phyloP scores from a whole-genome alignment of 2,888 invertebrate species.

The Ormyrus nitidulus region DNA sequence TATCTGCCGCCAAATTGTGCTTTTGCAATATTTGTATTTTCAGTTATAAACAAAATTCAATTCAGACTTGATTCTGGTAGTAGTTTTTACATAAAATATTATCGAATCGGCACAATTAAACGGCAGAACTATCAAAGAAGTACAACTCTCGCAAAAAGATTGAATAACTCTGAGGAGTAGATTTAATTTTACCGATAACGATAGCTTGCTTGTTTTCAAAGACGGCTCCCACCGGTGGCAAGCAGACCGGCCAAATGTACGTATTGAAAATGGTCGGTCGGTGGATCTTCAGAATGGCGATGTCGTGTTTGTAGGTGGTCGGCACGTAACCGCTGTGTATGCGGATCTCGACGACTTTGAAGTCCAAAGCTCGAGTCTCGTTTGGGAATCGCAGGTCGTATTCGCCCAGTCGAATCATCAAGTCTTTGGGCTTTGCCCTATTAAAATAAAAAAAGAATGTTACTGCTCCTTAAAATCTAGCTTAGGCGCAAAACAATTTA shows the following conservation, averaged over 20 bases:
- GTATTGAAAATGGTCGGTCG: constrained; percentile 83
- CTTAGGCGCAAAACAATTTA: too few species aligned
- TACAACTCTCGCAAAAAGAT: too few species aligned
- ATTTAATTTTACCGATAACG: constrained; percentile 79
- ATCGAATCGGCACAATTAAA: too few species aligned
- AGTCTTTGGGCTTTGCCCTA: constrained; percentile 79
- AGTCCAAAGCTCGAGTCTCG: constrained; percentile 84
- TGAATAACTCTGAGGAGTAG: too few species aligned
- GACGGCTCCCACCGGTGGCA: constrained; percentile 82
- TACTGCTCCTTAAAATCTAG: background rate
- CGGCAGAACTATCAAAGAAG: too few species aligned
- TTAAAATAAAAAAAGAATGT: constrained; percentile 46
- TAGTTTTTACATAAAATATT: too few species aligned
- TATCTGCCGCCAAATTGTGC: too few species aligned
- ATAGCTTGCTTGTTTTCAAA: constrained; percentile 81
- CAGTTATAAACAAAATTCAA: too few species aligned
- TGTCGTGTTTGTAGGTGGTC: constrained; percentile 85
- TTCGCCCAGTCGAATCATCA: constrained; percentile 87
- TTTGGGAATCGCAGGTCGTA: constrained; percentile 84
- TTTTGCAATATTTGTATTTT: too few species aligned
- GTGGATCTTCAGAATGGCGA: constrained; percentile 84
- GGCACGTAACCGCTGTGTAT: constrained; percentile 83
- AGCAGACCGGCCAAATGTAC: constrained; percentile 90
- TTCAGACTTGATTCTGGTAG: too few species aligned
- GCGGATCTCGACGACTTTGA: constrained; percentile 81